phyloP scores from a whole-genome alignment of 2,113 vertebrate species.

The Piaya cayana region DNA sequence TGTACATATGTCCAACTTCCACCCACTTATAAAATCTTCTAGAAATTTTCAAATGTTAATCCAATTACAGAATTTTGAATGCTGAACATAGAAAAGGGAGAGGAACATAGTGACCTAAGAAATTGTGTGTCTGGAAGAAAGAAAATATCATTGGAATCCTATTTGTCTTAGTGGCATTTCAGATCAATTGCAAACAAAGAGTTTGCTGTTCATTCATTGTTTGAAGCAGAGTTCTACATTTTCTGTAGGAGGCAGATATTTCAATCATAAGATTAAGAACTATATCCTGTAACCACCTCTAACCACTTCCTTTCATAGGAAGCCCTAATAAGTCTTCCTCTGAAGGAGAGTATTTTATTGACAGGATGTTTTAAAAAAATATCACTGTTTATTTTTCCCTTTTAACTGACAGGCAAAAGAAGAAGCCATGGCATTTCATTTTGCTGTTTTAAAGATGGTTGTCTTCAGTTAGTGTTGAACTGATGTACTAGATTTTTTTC shows the following conservation, averaged over 20 bases:
- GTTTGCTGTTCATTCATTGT: accelerated
- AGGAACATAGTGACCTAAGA: not conserved
- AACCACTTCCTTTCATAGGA: not conserved
- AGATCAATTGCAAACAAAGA: not conserved
- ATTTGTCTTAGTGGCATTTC: not conserved
- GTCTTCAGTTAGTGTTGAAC: not conserved
- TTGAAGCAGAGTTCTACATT: not conserved
- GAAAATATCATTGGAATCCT: not conserved
- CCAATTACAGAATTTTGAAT: not conserved
- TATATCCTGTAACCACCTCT: not conserved
- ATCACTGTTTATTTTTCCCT: not conserved
- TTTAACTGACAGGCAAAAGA: not conserved
- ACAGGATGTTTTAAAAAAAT: not conserved
- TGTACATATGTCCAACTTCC: not conserved
- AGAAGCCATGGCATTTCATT: not conserved
- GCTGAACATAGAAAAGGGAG: not conserved
- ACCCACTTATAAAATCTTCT: not conserved
- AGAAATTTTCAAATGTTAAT: not conserved
- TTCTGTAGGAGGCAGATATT: not conserved
- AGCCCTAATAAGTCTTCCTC: not conserved
- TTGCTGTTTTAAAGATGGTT: not conserved
- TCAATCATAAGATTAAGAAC: not conserved
- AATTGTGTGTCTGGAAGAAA: not conserved
- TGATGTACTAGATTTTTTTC: not conserved
- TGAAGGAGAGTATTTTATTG: not conserved